Base-by-base conservation (phyloP, 2,797 vertebrate genomes). In the Oreochromis grahami region DNA sequence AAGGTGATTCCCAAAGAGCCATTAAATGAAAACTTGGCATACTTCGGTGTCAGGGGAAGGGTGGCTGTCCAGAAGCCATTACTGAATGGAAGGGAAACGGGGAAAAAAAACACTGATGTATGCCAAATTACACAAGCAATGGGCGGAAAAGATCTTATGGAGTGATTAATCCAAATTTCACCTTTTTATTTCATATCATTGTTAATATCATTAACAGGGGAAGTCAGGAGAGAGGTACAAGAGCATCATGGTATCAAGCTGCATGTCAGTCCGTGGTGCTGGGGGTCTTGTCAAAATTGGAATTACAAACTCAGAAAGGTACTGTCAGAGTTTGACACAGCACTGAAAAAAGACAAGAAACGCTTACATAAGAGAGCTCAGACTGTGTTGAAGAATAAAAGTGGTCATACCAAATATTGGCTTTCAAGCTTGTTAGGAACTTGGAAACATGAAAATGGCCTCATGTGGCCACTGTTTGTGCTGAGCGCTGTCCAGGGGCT, bases 231-330 rank as follows among this genome's bases (percentile, higher is more conserved):
- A 32, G 56, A 38, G 19, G 34, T 63, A 38, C 58, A 38, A 21
- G 34, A 63, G 58, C 32, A 63, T 36, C 29, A 34, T 34, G 29
- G 29, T 34, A 11, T 60, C 32, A n/a, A 13, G 32, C 19, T 1
- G 58, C 58, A 36, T 36, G 17, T 0, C 58, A 13, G 0, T 63
- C 32, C n/a, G 32, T n/a, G 58, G 58, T 0, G 19, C 19, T 36
- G 58, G 32, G 17, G 32, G 36, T 7, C 32, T 36, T 63, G 17
- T 36, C 58, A n/a, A 13, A 36, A 36, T 2, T 63, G 58, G 17
- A 63, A 36, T 63, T 63, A 36, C 58, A n/a, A 63, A 63, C 32
- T 63, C 58, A 36, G 58, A n/a, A n/a, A 36, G 0, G 58, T 63
- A 3, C 17, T 63, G 19, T n/a, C 19, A 63, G 32, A 63, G 17